phyloP scores from a whole-genome alignment of 2,888 invertebrate genomes.

The Hirudinaria manillensis region DNA sequence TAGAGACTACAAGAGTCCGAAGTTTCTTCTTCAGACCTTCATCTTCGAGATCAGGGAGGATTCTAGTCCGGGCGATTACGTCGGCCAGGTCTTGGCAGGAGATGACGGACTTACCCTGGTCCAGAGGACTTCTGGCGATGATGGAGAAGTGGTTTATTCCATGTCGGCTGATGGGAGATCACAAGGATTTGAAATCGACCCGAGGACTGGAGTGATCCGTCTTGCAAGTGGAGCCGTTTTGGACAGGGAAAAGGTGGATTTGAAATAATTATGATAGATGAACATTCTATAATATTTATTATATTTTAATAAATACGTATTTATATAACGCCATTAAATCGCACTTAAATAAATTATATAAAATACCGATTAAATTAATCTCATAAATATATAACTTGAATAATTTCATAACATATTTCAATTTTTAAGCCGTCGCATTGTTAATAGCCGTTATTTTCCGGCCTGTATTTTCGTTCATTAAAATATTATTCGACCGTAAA shows the following conservation, averaged over 20 bases:
- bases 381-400: too few species aligned
- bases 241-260: background rate
- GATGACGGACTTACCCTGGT: background rate
- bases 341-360: too few species aligned
- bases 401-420: too few species aligned
- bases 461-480: too few species aligned
- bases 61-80: constrained; percentile 1
- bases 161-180: background rate
- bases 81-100: constrained; percentile 2
- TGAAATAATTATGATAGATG: background rate
- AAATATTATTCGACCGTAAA: too few species aligned
- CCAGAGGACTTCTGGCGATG: background rate
- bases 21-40: background rate
- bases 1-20: background rate
- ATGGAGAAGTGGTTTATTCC: background rate
- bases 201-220: background rate
- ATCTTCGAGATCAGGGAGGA: background rate
- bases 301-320: too few species aligned
- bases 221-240: background rate
- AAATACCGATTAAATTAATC: too few species aligned
- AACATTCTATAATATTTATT: too few species aligned
- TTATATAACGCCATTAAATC: too few species aligned
- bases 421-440: too few species aligned
- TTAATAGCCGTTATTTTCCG: too few species aligned
- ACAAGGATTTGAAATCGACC: background rate